phyloP scores from a whole-genome alignment of 2,113 vertebrate species.

The Cyprinodon variegatus region DNA sequence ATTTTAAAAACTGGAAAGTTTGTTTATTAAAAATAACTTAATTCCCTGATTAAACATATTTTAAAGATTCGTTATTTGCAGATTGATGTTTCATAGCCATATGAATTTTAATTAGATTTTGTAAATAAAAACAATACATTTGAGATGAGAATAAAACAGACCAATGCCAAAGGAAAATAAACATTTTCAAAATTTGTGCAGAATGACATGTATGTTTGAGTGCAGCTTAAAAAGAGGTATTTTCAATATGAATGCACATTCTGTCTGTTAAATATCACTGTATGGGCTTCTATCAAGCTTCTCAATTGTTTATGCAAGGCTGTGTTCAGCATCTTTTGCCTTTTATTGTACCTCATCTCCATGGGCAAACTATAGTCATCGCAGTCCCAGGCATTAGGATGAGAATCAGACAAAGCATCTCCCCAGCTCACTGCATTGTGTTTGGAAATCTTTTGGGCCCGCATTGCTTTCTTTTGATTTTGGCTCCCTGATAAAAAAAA shows the following conservation, averaged over 20 bases:
- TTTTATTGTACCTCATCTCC: slow-evolving; percentile 82
- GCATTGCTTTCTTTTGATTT: slow-evolving; percentile 88
- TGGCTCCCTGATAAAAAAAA: slow-evolving; percentile 84
- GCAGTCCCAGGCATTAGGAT: slow-evolving; percentile 84
- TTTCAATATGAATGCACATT: not conserved
- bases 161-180: too few relatives aligned
- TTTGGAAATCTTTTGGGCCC: slow-evolving; percentile 87
- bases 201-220: not conserved
- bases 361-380: slow-evolving; percentile 87
- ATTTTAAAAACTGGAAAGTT: too few relatives aligned
- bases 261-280: not conserved
- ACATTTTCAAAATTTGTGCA: not conserved
- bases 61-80: too few relatives aligned
- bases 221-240: not conserved
- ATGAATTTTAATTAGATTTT: too few relatives aligned
- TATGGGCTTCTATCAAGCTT: not conserved
- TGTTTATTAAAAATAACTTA: too few relatives aligned
- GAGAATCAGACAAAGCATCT: slow-evolving; percentile 85
- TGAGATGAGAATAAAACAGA: not conserved
- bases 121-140: not conserved
- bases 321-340: slow-evolving; percentile 21
- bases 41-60: too few relatives aligned
- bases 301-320: not conserved
- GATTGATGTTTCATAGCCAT: too few relatives aligned
- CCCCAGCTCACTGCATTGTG: slow-evolving; percentile 90